Conservation (phyloP, 2,113 vertebrate species). For the Monopterus albus region DNA sequence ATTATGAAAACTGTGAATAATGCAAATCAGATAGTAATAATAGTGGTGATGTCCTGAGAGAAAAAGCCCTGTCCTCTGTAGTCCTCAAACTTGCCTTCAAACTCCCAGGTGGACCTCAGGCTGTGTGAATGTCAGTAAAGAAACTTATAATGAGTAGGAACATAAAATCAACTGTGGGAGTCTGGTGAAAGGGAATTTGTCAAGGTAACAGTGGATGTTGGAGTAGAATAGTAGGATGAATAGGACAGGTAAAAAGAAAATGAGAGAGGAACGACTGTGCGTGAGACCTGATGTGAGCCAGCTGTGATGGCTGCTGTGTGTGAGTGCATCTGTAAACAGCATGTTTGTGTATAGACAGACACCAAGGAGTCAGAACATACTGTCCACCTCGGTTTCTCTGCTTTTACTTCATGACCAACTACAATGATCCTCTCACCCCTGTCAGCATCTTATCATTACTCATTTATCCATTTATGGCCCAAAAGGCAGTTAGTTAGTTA, state of each 20-base stretch:
- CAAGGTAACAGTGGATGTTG: neutral
- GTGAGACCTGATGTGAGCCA: neutral
- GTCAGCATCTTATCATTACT: neutral
- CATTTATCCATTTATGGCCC: no score
- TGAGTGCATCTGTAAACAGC: neutral
- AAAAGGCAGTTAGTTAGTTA: no score
- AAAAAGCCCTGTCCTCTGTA: no score
- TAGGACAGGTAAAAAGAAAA: neutral
- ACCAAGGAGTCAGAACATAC: constrained; percentile 4
- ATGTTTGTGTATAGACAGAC: neutral
- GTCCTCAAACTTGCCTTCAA: no score
- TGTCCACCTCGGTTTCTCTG: constrained; percentile 1
- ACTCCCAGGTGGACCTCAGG: no score
- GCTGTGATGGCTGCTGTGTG: neutral
- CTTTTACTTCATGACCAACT: neutral
- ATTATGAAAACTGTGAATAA: no score
- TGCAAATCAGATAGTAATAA: no score
- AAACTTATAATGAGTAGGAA: no score
- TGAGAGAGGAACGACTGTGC: no score
- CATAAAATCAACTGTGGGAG: neutral
- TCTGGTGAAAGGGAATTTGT: neutral
- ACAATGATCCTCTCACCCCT: neutral
- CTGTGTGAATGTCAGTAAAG: no score
- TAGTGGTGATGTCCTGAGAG: no score
- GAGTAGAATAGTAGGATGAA: neutral